phyloP scores from a whole-genome alignment of 2,888 invertebrate species.

The Magallana nippona region DNA sequence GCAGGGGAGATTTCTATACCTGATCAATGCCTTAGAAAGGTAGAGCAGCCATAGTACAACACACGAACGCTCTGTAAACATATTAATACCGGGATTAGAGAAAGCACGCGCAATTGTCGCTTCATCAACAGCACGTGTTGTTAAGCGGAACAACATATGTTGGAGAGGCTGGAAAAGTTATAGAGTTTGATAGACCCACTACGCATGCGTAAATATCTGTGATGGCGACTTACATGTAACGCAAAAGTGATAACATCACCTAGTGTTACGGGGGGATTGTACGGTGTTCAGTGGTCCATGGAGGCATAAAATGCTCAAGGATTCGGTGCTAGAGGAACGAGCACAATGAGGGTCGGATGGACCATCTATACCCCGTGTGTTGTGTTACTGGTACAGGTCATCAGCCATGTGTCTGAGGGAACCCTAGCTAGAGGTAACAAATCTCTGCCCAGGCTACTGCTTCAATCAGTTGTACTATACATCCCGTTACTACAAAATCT shows the following conservation, averaged over 20 bases:
- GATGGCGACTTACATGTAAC: constrained; percentile 30
- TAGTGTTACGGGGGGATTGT: not conserved
- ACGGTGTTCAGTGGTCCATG: not conserved
- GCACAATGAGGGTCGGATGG: constrained; percentile 44
- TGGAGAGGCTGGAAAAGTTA: constrained; percentile 20
- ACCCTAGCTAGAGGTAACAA: constrained; percentile 38
- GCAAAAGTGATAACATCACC: constrained; percentile 4
- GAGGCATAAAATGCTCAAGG: not conserved
- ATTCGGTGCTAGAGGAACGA: constrained; percentile 17
- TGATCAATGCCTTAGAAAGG: not conserved
- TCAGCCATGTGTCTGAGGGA: constrained; percentile 11
- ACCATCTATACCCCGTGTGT: constrained; percentile 6
- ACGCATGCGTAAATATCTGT: constrained; percentile 10
- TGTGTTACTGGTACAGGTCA: not conserved
- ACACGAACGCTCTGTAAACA: not conserved
- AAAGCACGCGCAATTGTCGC: constrained; percentile 35
- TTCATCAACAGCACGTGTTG: constrained; percentile 38
- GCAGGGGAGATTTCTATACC: not conserved
- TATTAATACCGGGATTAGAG: constrained; percentile 15
- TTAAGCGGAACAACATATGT: constrained; percentile 15
- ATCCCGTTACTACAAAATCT: too few species aligned
- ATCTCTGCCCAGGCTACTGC: too few species aligned
- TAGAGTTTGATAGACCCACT: constrained; percentile 3
- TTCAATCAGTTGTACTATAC: too few species aligned
- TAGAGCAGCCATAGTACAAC: not conserved